These are phyloP conservation scores for Graptemys geographica DNA, from an alignment of 2,797 vertebrate species.

Conservation along the genomic window DNA sequence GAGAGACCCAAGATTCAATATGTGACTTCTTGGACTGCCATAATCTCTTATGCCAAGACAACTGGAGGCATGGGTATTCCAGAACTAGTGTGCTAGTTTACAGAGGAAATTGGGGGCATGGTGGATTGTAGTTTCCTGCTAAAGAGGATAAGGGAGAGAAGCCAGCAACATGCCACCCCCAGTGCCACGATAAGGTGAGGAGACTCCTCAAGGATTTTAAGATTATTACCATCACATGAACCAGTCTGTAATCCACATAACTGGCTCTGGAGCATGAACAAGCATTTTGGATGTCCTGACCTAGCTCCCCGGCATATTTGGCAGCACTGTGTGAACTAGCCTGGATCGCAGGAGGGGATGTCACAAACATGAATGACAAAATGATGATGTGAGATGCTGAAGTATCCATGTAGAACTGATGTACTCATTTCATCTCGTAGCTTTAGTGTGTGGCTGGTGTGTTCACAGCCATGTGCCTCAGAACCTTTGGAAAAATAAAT, in stretches of 20 bases:
- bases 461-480: not conserved
- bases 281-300: not conserved
- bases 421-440: not conserved
- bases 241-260: not conserved
- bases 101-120: not conserved
- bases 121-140: not conserved
- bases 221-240: not conserved
- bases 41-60: not conserved
- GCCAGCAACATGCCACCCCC: accelerated
- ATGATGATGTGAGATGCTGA: not conserved
- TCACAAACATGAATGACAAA: not conserved
- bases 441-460: not conserved
- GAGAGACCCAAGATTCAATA: not conserved
- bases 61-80: not conserved
- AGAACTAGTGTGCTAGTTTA: not conserved
- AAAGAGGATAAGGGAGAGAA: accelerated
- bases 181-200: not conserved
- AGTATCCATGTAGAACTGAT: not conserved
- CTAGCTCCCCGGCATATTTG: not conserved
- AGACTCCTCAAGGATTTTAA: not conserved
- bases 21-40: not conserved
- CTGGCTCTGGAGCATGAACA: not conserved
- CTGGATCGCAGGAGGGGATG: not conserved
- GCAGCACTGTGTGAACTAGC: not conserved
- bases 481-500: accelerated